Evolutionary conservation across 2,113 vertebrate species (phyloP).

Genomic region (Sinocyclocheilus maitianheensis): DNA sequence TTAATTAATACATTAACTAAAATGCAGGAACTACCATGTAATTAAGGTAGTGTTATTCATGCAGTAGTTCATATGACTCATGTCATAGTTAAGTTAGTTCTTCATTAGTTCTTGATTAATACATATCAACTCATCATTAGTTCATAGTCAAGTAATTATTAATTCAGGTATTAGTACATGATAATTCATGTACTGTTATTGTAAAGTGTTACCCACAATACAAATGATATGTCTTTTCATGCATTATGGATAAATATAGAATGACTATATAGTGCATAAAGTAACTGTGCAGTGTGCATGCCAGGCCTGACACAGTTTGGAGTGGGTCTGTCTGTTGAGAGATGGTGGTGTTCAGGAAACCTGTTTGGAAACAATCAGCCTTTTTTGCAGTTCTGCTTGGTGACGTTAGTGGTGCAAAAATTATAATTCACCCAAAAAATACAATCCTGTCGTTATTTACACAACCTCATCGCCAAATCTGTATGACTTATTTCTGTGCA

Average conservation of each 20-base stretch:
- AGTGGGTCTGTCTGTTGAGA: not conserved
- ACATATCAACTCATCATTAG: too few species aligned
- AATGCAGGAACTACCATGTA: too few species aligned
- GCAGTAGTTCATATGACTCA: too few species aligned
- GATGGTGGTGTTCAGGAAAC: not conserved
- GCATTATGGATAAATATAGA: constrained; percentile 10
- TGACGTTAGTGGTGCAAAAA: not conserved
- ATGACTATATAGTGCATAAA: not conserved
- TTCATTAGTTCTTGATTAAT: too few species aligned
- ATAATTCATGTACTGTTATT: too few species aligned
- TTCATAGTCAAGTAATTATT: too few species aligned
- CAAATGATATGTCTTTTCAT: not conserved
- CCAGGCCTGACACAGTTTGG: not conserved
- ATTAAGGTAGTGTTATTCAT: too few species aligned
- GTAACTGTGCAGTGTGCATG: not conserved
- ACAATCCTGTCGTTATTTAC: not conserved
- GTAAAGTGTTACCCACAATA: not conserved
- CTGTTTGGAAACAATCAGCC: too few species aligned
- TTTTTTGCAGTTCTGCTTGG: not conserved
- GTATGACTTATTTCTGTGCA: too few species aligned
- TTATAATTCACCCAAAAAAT: not conserved
- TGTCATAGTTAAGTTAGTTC: too few species aligned
- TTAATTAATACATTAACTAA: too few species aligned
- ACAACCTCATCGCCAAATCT: not conserved
- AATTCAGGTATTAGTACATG: too few species aligned